These are phyloP conservation scores for Marmota flaviventris DNA, from an alignment of 2,113 vertebrate species.

Conservation along the genomic window DNA sequence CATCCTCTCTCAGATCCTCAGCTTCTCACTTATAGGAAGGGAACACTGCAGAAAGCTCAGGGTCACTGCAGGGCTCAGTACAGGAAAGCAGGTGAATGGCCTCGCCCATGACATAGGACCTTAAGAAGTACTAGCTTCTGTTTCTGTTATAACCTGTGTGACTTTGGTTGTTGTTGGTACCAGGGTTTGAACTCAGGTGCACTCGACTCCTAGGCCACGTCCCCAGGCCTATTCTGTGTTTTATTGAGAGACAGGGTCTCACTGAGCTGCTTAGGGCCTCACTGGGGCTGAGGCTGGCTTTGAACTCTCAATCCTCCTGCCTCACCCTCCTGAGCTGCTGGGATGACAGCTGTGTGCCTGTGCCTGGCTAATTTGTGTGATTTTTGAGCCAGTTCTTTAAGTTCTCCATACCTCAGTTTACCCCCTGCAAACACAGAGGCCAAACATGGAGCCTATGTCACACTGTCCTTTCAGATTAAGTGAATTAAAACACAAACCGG, in stretches of 20 bases:
- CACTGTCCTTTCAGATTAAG: not conserved
- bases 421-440: not conserved
- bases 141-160: not conserved
- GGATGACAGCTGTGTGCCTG: too few relatives aligned
- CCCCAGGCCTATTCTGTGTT: too few relatives aligned
- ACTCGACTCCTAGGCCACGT: too few relatives aligned
- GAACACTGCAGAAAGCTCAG: not conserved
- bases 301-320: too few relatives aligned
- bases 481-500: not conserved
- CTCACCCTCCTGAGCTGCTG: too few relatives aligned
- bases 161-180: too few relatives aligned
- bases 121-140: not conserved
- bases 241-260: too few relatives aligned
- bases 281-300: too few relatives aligned
- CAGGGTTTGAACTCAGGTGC: too few relatives aligned
- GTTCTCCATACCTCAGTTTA: not conserved
- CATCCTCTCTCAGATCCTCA: not conserved
- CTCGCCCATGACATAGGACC: not conserved
- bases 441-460: not conserved
- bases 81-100: not conserved
- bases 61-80: not conserved
- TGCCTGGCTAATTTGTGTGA: not conserved
- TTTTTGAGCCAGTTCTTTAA: not conserved
- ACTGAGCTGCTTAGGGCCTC: too few relatives aligned
- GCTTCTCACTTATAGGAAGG: not conserved